A percentile compares a stretch with the other conserved stretches of the same genome.
Conservation (phyloP, 2,888 invertebrate genomes). For the Campoplex capitator region DNA sequence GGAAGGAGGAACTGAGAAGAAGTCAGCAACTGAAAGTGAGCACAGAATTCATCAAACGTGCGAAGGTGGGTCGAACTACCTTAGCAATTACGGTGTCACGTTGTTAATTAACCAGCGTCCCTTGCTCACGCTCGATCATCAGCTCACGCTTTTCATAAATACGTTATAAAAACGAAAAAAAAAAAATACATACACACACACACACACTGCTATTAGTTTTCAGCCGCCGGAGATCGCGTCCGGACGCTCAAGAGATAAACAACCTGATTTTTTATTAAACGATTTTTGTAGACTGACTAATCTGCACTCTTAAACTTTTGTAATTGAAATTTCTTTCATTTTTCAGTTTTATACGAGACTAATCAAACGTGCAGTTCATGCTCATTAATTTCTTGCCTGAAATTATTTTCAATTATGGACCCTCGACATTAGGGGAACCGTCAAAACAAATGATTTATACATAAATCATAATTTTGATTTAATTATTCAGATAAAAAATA, state of each 20-base stretch:
- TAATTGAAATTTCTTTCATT: too few relatives aligned
- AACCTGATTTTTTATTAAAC: constrained; percentile 12
- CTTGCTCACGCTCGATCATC: constrained; percentile 57
- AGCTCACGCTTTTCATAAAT: constrained; percentile 52
- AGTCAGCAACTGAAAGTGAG: constrained; percentile 48
- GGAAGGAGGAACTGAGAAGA: constrained; percentile 10
- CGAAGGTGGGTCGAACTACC: constrained; percentile 76
- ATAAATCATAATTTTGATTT: too few relatives aligned
- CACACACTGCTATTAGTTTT: neutral
- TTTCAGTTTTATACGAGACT: too few relatives aligned
- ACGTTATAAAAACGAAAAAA: constrained; percentile 1
- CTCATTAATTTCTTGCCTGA: too few relatives aligned
- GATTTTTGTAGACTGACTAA: neutral
- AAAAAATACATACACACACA: neutral
- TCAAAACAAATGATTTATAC: too few relatives aligned
- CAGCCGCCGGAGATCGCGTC: neutral
- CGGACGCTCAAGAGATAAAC: constrained; percentile 32
- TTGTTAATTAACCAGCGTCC: constrained; percentile 79
- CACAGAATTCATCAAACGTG: constrained; percentile 59
- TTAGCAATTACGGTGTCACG: constrained; percentile 78
- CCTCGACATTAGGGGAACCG: too few relatives aligned
- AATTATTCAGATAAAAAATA: neutral
- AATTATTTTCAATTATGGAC: too few relatives aligned
- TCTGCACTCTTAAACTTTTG: neutral
- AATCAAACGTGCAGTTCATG: too few relatives aligned